A percentile compares a stretch with the other conserved stretches of the same genome.
Conservation (phyloP, 1,140 invertebrate species). For the Thalassaphorura encarpata region DNA sequence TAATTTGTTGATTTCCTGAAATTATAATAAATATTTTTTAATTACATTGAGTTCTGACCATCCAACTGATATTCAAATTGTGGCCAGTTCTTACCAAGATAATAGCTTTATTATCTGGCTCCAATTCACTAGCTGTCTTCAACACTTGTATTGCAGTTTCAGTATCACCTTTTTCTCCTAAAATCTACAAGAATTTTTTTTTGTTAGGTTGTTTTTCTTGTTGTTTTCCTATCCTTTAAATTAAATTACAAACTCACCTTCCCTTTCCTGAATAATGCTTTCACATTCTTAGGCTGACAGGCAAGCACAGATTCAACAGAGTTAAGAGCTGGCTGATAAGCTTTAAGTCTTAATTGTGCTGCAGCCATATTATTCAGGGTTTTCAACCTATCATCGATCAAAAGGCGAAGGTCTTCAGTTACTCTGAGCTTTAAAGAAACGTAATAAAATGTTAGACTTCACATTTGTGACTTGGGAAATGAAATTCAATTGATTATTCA, state of each 20-base stretch:
- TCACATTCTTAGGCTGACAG: slow-evolving; percentile 75
- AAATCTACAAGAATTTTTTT: slow-evolving; percentile 42
- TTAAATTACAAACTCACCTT: slow-evolving; percentile 43
- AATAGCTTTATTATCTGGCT: slow-evolving; percentile 48
- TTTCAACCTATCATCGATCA: slow-evolving; percentile 66
- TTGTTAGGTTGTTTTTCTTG: background rate
- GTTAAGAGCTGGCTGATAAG: slow-evolving; percentile 66
- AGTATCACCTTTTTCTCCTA: slow-evolving; percentile 50
- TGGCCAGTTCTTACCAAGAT: slow-evolving; percentile 32
- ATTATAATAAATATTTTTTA: no score
- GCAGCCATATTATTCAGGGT: slow-evolving; percentile 83
- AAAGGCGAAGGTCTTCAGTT: slow-evolving; percentile 35
- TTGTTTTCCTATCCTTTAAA: no score
- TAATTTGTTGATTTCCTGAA: slow-evolving; percentile 48
- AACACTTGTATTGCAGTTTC: slow-evolving; percentile 49
- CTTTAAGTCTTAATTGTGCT: slow-evolving; percentile 73
- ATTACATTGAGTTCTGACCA: slow-evolving; percentile 3
- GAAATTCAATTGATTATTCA: background rate
- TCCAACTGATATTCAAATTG: slow-evolving; percentile 16
- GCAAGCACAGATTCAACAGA: slow-evolving; percentile 68
- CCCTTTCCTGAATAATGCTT: slow-evolving; percentile 79
- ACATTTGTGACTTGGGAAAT: no score
- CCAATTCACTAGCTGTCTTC: slow-evolving; percentile 47
- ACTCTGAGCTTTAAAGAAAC: background rate
- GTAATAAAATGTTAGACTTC: background rate